Conservation (phyloP, 1,140 invertebrate genomes). For the Leptoteleia sp. region DNA sequence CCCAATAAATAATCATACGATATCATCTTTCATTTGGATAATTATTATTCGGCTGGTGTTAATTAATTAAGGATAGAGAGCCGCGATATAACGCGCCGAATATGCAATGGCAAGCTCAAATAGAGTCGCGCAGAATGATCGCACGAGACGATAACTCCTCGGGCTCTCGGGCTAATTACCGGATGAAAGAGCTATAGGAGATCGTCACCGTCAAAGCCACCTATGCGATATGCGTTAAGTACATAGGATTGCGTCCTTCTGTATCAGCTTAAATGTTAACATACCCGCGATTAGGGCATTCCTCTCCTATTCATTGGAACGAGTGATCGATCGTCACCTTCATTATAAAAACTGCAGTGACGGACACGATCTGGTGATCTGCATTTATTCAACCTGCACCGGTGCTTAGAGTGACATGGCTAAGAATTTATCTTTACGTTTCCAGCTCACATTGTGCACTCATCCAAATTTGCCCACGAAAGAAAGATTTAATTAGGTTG, state of each 20-base stretch:
- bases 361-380: conserved; percentile 21
- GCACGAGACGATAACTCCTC: conserved; percentile 74
- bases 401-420: conserved; percentile 25
- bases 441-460: neutral
- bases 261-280: conserved; percentile 58
- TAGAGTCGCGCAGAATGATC: conserved; percentile 66
- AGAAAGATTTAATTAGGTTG: too few species aligned
- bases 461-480: conserved; percentile 16
- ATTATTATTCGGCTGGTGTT: conserved; percentile 77
- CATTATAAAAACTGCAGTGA: conserved; percentile 32
- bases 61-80: conserved; percentile 71
- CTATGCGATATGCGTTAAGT: conserved; percentile 49
- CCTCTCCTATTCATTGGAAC: conserved; percentile 48
- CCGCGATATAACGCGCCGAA: conserved; percentile 47
- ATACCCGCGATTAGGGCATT: conserved; percentile 45
- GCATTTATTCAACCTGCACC: conserved; percentile 13
- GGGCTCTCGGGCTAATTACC: conserved; percentile 76
- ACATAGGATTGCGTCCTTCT: conserved; percentile 52
- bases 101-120: conserved; percentile 46
- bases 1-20: conserved; percentile 75
- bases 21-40: conserved; percentile 79
- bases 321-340: conserved; percentile 57
- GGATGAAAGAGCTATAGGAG: conserved; percentile 77
- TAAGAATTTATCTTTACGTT: conserved; percentile 32
- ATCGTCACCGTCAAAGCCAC: conserved; percentile 71